Conservation (phyloP, 2,113 vertebrate species). For the Nycticebus coucang region DNA sequence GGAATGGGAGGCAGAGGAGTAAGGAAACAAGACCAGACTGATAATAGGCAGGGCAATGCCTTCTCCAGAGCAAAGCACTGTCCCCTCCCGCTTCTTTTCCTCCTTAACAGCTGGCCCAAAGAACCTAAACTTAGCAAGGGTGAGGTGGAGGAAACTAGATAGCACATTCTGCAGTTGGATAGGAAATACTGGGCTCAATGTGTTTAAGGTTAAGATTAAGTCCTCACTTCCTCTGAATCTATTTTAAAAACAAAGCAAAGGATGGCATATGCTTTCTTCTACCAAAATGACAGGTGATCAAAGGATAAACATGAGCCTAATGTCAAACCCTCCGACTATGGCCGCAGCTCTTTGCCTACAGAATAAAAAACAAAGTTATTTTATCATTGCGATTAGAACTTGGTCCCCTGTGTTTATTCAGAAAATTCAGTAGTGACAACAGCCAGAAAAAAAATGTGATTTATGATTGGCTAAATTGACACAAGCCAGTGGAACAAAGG, state of each 20-base stretch:
- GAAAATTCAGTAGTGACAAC: conserved; percentile 73
- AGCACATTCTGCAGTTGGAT: conserved; percentile 82
- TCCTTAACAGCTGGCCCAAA: conserved; percentile 85
- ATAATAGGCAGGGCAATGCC: not conserved
- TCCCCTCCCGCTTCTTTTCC: conserved; percentile 76
- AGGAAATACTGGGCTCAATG: conserved; percentile 89
- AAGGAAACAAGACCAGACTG: conserved; percentile 18
- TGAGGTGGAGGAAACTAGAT: conserved; percentile 89
- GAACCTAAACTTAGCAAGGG: conserved; percentile 87
- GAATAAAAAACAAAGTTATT: conserved; percentile 74
- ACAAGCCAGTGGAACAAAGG: not conserved
- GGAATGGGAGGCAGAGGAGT: not conserved
- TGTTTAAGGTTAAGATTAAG: conserved; percentile 89
- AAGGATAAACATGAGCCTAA: conserved; percentile 81
- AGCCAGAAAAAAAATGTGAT: conserved; percentile 37
- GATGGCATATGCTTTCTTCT: conserved; percentile 85
- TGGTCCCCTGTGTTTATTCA: conserved; percentile 79
- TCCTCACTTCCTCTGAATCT: conserved; percentile 87
- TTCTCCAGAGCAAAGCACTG: conserved; percentile 64
- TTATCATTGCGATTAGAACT: conserved; percentile 74
- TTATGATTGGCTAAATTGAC: not conserved
- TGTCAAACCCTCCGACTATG: conserved; percentile 80
- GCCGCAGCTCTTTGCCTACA: conserved; percentile 74
- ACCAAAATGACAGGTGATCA: conserved; percentile 87
- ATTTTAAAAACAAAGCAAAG: conserved; percentile 87